phyloP scores from a whole-genome alignment of 2,888 invertebrate species.

The Yponomeuta plumbellus region DNA sequence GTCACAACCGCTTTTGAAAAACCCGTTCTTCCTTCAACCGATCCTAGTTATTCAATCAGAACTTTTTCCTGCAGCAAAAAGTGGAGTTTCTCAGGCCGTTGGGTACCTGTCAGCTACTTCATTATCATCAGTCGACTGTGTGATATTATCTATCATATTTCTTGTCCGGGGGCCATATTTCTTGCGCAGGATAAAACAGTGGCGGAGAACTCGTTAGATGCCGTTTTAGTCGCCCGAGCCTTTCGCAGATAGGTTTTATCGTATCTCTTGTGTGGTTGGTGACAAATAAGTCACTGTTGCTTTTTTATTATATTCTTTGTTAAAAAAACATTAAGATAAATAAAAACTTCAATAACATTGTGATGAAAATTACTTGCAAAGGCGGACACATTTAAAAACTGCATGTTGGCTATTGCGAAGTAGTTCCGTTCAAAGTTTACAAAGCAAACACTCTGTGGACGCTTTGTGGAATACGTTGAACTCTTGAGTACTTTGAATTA shows the following conservation, averaged over 20 bases:
- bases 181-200: background rate
- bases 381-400: too few species aligned
- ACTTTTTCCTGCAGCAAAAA: background rate
- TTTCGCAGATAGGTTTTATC: background rate
- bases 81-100: background rate
- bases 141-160: constrained; percentile 4
- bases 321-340: too few species aligned
- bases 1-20: background rate
- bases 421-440: too few species aligned
- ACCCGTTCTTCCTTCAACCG: background rate
- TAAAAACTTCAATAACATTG: too few species aligned
- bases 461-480: too few species aligned
- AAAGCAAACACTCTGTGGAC: too few species aligned
- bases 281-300: too few species aligned
- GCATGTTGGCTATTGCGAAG: too few species aligned
- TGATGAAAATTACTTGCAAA: too few species aligned
- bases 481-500: background rate
- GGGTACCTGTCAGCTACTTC: background rate
- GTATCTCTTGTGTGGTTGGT: too few species aligned
- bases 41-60: background rate
- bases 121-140: background rate
- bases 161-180: background rate
- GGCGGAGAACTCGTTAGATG: background rate
- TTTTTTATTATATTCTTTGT: too few species aligned
- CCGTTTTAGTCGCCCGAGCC: background rate